Conservation (phyloP, 2,113 vertebrate genomes). For the human (Homo sapiens) region DNA sequence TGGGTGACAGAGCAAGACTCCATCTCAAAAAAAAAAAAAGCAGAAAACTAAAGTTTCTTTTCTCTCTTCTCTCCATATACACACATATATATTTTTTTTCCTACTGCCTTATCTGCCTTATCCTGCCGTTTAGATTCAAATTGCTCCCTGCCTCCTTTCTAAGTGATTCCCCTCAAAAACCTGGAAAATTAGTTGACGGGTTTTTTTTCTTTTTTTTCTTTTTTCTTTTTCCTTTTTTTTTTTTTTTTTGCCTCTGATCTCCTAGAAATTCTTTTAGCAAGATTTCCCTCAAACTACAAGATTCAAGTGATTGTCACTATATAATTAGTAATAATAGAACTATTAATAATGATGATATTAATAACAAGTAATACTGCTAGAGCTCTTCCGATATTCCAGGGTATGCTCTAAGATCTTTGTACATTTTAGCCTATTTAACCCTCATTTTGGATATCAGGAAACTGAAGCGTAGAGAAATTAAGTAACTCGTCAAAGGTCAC, state of each 20-base stretch:
- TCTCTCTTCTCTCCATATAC: too few species aligned
- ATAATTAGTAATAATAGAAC: neutral
- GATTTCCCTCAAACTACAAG: neutral
- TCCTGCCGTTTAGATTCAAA: neutral
- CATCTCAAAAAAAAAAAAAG: too few species aligned
- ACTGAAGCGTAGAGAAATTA: neutral
- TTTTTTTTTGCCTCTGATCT: neutral
- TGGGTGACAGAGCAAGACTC: too few species aligned
- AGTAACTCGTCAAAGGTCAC: conserved; percentile 16
- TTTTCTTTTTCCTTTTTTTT: neutral
- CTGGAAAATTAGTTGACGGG: neutral
- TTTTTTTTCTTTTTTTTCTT: neutral
- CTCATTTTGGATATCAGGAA: neutral
- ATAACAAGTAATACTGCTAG: neutral
- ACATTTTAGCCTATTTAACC: neutral
- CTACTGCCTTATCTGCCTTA: neutral
- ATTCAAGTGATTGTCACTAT: neutral
- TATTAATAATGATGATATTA: neutral
- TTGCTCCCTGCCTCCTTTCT: neutral
- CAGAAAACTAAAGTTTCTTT: too few species aligned
- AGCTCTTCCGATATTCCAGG: neutral
- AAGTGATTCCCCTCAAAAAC: neutral
- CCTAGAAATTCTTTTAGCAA: neutral
- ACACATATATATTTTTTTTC: neutral
- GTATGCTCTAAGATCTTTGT: neutral